phyloP scores from a whole-genome alignment of 1,140 invertebrate genomes.

The Sarcophaga bullata region DNA sequence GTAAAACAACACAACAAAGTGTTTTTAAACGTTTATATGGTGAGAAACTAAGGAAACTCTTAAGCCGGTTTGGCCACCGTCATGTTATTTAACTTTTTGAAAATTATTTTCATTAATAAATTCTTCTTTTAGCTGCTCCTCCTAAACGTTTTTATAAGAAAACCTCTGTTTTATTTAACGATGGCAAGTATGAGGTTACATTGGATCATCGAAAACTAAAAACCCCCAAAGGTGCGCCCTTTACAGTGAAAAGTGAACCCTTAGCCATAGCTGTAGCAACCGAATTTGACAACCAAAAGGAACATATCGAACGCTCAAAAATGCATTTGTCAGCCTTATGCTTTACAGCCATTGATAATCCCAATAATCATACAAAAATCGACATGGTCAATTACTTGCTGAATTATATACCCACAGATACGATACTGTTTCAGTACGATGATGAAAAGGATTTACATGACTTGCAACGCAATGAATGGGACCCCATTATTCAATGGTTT shows the following conservation, averaged over 20 bases:
- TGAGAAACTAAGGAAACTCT: constrained; percentile 6
- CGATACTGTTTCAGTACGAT: constrained; percentile 80
- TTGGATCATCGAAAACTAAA: constrained; percentile 87
- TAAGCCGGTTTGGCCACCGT: neutral
- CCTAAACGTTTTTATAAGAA: constrained; percentile 78
- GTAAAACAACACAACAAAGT: constrained; percentile 11
- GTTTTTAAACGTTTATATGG: constrained; percentile 42
- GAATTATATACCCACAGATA: constrained; percentile 89
- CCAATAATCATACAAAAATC: constrained; percentile 79
- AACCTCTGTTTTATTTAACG: constrained; percentile 73
- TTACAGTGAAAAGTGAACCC: constrained; percentile 84
- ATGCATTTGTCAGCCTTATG: constrained; percentile 95
- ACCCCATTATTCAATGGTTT: constrained; percentile 89
- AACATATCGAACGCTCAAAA: constrained; percentile 77
- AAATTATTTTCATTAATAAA: neutral
- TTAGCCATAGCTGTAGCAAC: constrained; percentile 89
- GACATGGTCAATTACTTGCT: constrained; percentile 82
- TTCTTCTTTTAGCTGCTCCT: constrained; percentile 59
- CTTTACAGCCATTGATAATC: constrained; percentile 92
- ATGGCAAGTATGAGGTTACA: constrained; percentile 77
- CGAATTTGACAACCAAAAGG: constrained; percentile 91
- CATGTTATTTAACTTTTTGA: constrained; percentile 32
- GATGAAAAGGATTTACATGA: constrained; percentile 78
- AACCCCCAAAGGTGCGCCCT: constrained; percentile 83
- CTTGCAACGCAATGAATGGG: constrained; percentile 85